Evolutionary conservation across 2,113 vertebrate genomes (phyloP).

Genomic region (Urocitellus parryii): DNA sequence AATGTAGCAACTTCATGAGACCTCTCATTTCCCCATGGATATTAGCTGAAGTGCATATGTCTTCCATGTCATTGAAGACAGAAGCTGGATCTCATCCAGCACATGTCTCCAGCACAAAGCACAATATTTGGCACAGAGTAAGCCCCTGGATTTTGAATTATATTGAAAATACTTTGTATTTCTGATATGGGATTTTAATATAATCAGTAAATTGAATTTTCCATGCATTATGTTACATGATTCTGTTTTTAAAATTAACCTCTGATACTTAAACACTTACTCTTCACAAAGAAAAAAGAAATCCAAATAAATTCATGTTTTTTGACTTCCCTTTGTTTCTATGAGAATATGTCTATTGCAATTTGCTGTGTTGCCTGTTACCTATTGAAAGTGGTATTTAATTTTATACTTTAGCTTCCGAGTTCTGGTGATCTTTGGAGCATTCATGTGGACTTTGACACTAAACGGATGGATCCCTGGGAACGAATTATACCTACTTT

Average conservation of each 20-base stretch:
- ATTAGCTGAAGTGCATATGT: not conserved
- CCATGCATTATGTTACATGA: not conserved
- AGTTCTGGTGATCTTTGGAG: constrained; percentile 89
- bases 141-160: not conserved
- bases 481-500: constrained; percentile 91
- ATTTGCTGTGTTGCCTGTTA: not conserved
- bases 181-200: not conserved
- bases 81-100: not conserved
- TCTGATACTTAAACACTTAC: not conserved
- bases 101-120: not conserved
- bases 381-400: not conserved
- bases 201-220: not conserved
- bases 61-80: not conserved
- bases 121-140: not conserved
- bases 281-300: constrained; percentile 1
- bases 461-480: constrained; percentile 90
- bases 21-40: not conserved
- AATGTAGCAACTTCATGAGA: not conserved
- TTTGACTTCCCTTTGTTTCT: not conserved
- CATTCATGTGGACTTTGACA: constrained; percentile 90
- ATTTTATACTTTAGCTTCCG: constrained; percentile 86
- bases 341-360: not conserved
- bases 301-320: not conserved
- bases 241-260: not conserved
- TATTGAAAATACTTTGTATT: constrained; percentile 42